phyloP scores from a whole-genome alignment of 2,888 invertebrate species.

The Macaria notata region DNA sequence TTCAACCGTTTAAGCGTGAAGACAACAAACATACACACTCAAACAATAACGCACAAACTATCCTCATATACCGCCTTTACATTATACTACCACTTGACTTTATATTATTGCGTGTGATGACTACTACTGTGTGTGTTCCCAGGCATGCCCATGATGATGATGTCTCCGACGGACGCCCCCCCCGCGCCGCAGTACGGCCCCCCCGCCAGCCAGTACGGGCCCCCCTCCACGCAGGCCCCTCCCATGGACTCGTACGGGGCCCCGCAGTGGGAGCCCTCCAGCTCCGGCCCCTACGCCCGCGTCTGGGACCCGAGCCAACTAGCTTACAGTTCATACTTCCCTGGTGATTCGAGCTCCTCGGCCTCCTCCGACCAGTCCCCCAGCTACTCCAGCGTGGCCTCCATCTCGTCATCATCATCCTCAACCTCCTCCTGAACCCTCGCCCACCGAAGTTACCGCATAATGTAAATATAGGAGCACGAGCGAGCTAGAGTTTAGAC shows the following conservation, averaged over 20 bases:
- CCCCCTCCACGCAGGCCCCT: constrained; percentile 79
- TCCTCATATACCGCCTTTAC: too few relatives aligned
- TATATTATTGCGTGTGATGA: too few relatives aligned
- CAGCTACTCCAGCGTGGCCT: constrained; percentile 74
- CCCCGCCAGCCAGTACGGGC: constrained; percentile 82
- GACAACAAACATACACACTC: too few relatives aligned
- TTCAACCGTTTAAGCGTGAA: too few relatives aligned
- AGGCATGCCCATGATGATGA: constrained; percentile 91
- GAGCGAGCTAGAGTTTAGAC: constrained; percentile 61
- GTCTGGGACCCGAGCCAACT: constrained; percentile 88
- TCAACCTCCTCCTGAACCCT: constrained; percentile 52
- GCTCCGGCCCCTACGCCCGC: constrained; percentile 89
- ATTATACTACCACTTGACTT: too few relatives aligned
- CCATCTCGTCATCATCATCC: constrained; percentile 65
- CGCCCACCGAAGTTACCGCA: constrained; percentile 58
- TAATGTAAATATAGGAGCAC: constrained; percentile 44
- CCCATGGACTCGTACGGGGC: constrained; percentile 87
- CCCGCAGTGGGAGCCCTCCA: constrained; percentile 87
- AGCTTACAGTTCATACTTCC: constrained; percentile 88
- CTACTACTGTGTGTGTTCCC: constrained; percentile 14
- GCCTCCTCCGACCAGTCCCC: constrained; percentile 81
- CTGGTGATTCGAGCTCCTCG: constrained; percentile 82
- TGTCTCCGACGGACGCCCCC: constrained; percentile 82
- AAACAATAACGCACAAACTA: too few relatives aligned
- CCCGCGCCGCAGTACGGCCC: constrained; percentile 86